A percentile compares a stretch with the other conserved stretches of the same genome.
Evolutionary conservation across 2,113 vertebrate species (phyloP).

Genomic region (Colossoma macropomum): DNA sequence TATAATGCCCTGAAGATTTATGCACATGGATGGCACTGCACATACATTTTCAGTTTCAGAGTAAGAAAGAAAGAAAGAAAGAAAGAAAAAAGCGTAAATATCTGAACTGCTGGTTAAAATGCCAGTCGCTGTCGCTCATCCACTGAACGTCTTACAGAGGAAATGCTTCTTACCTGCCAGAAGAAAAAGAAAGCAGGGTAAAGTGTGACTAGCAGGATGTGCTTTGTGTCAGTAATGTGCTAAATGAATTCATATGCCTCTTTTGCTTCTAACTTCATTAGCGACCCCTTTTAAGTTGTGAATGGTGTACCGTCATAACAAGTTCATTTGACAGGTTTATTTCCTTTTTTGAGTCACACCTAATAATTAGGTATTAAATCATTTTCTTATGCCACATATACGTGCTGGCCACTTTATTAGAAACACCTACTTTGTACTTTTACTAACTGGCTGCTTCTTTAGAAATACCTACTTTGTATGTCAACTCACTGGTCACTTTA

Average conservation of each 20-base stretch:
- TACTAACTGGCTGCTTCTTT: too few relatives aligned
- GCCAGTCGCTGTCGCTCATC: too few relatives aligned
- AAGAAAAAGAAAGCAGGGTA: not conserved
- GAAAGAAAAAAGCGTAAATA: too few relatives aligned
- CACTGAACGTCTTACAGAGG: not conserved
- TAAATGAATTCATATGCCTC: conserved; percentile 18
- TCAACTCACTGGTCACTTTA: too few relatives aligned
- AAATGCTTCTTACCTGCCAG: not conserved
- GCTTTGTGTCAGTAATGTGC: conserved; percentile 13
- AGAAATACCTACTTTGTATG: too few relatives aligned
- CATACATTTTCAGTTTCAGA: conserved; percentile 2
- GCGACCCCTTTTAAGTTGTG: conserved; percentile 27
- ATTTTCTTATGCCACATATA: not conserved
- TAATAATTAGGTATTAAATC: conserved; percentile 19
- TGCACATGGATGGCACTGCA: conserved; percentile 9
- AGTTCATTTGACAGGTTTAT: conserved; percentile 22
- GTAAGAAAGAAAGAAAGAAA: not conserved
- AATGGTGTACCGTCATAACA: conserved; percentile 33
- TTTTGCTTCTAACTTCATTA: conserved; percentile 35
- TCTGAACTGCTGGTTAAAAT: too few relatives aligned
- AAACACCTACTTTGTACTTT: too few relatives aligned
- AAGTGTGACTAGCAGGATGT: conserved; percentile 20
- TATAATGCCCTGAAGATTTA: conserved; percentile 38
- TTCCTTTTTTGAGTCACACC: conserved; percentile 20
- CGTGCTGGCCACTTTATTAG: too few relatives aligned